Evolutionary conservation across 1,140 invertebrate genomes (phyloP).

Genomic region (Aphelenchoides avenae): DNA sequence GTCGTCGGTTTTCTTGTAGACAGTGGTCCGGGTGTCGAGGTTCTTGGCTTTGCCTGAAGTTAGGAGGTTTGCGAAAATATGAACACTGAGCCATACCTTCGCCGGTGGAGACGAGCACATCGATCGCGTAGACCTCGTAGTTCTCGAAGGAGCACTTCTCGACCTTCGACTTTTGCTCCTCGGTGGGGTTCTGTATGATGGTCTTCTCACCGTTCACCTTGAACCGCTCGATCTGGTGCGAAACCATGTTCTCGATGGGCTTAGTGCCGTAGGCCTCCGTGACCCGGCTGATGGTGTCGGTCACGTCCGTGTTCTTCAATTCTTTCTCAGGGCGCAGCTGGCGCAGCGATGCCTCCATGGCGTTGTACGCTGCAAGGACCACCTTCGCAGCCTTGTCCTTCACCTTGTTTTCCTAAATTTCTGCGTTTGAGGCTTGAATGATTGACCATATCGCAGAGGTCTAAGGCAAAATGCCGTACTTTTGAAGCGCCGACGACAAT

Average conservation of each 20-base stretch:
- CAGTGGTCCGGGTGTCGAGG: constrained; percentile 85
- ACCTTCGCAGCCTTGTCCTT: constrained; percentile 88
- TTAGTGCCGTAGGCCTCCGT: constrained; percentile 84
- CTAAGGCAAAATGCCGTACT: constrained; percentile 55
- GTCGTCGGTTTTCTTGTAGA: constrained; percentile 97
- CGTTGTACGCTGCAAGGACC: constrained; percentile 85
- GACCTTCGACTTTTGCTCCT: constrained; percentile 89
- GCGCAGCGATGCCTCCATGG: constrained; percentile 85
- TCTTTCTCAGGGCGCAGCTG: constrained; percentile 84
- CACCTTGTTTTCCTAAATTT: constrained; percentile 57
- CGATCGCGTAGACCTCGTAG: constrained; percentile 96
- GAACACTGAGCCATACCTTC: constrained; percentile 67
- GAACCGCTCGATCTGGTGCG: constrained; percentile 79
- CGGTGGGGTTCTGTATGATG: constrained; percentile 95
- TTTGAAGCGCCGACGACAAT: constrained; percentile 76
- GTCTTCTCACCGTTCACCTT: constrained; percentile 97
- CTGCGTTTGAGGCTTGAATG: constrained; percentile 12
- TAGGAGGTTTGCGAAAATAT: constrained; percentile 13
- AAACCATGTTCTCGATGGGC: constrained; percentile 95
- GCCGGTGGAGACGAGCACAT: constrained; percentile 89
- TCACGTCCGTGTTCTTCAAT: constrained; percentile 64
- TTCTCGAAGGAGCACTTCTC: constrained; percentile 93
- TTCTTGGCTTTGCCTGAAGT: constrained; percentile 71
- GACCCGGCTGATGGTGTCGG: constrained; percentile 80
- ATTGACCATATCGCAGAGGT: neutral